Conservation (phyloP, 2,888 invertebrate genomes). For the Perizoma flavofasciatum region DNA sequence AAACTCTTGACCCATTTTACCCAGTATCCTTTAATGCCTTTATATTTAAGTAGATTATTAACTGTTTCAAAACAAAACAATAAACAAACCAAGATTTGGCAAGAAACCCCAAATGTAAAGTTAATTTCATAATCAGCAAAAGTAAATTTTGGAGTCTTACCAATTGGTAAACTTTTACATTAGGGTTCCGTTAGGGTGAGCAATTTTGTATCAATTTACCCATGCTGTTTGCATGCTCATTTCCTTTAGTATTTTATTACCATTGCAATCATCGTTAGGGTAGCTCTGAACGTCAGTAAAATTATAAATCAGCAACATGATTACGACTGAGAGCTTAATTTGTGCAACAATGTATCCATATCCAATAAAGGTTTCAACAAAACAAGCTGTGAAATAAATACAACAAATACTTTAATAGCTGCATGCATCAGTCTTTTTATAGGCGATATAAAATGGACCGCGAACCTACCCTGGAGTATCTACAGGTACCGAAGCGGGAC, state of each 20-base stretch:
- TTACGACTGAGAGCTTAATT: slow-evolving; percentile 64
- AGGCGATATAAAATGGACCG: slow-evolving; percentile 70
- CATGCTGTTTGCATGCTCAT: slow-evolving; percentile 27
- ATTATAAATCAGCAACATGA: slow-evolving; percentile 48
- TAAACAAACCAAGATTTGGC: slow-evolving; percentile 15
- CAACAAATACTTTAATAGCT: slow-evolving; percentile 80
- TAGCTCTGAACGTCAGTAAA: slow-evolving; percentile 35
- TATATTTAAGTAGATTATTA: slow-evolving; percentile 2
- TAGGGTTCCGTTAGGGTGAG: slow-evolving; percentile 62
- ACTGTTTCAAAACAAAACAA: slow-evolving; percentile 17
- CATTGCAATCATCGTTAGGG: slow-evolving; percentile 44
- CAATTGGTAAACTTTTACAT: slow-evolving; percentile 70
- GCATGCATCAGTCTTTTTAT: slow-evolving; percentile 76
- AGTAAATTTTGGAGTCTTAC: slow-evolving; percentile 72
- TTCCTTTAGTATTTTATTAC: slow-evolving; percentile 42
- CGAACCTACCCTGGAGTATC: slow-evolving; percentile 38
- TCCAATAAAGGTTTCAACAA: slow-evolving; percentile 74
- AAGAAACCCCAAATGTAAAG: slow-evolving; percentile 27
- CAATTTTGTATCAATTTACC: slow-evolving; percentile 71
- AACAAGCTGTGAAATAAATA: slow-evolving; percentile 79
- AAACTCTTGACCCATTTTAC: no score
- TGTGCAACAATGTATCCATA: slow-evolving; percentile 71
- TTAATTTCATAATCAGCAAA: slow-evolving; percentile 72
- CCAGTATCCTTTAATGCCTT: background rate
- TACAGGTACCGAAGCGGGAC: slow-evolving; percentile 60